Base-by-base conservation (phyloP, 1,140 invertebrate genomes). In the Octopus bimaculoides region DNA sequence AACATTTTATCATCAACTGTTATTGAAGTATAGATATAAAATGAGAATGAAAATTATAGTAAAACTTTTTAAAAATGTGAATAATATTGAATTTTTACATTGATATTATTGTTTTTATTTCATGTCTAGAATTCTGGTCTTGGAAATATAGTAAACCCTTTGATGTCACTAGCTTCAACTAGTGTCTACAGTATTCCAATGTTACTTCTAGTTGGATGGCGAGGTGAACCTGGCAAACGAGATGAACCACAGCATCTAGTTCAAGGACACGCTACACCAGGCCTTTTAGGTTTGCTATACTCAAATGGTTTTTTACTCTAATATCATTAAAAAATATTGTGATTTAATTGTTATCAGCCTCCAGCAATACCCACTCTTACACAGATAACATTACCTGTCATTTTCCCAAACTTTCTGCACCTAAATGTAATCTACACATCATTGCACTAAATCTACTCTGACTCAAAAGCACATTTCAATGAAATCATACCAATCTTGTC, bases 211-310 rank as follows among this genome's bases (percentile, higher is more conserved):
- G 87, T 92, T 82, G 91, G 91, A 20, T 91, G 91, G 91, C 66
- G 91, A 81, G 89, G 90, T 10, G 89, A 91, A 83, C 90, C 91
- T 77, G 91, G 91, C n/a, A 91, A 91, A 81, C 78, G 90, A 79
- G 91, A 91, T 85, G 91, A 91, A 82, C 91, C 91, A 75, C 91
- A 91, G 79, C 91, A 91, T 81, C 77, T 82, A 55, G 85, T 89
- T 14, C 91, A 91, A 83, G 91, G 91, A 54, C 87, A 89, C 81
- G 87, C 89, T 17, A 91, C 91, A 73, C 88, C 89, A 66, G 87
- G 87, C 75, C 79, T 91, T 55, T 83, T 91, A 75, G 89, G 90
- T 90, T n/a, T 71, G 14, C 5, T 20, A 71, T 71, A 17, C 26
- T 41, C 3, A 41, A 41, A 41, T 41, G 26, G 1, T 41, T 41